phyloP scores from a whole-genome alignment of 2,797 vertebrate species.

The Bovichtus variegatus region DNA sequence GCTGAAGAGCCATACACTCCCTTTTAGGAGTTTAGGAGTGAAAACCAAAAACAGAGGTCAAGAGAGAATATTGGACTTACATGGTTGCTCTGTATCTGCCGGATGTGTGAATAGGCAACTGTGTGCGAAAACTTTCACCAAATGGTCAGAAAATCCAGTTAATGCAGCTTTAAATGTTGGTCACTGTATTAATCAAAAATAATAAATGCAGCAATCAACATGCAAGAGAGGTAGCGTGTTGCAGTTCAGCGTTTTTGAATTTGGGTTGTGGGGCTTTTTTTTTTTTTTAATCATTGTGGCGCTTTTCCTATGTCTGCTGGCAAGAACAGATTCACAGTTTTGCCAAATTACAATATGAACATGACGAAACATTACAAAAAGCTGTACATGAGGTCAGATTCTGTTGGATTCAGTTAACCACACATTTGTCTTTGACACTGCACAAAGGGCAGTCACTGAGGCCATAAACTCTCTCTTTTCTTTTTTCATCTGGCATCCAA shows the following conservation, averaged over 20 bases:
- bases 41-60: neutral
- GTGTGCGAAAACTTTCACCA: neutral
- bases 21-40: neutral
- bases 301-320: neutral
- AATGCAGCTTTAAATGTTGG: neutral
- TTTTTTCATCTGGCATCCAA: constrained; percentile 29
- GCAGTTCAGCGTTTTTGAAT: neutral
- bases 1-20: neutral
- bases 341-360: neutral
- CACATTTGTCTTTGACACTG: constrained; percentile 34
- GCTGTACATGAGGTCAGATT: constrained; percentile 32
- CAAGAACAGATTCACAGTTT: neutral
- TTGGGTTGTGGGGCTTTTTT: neutral
- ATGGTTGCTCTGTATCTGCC: too few species aligned
- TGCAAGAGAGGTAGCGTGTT: neutral
- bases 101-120: too few species aligned
- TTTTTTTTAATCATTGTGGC: constrained; percentile 7
- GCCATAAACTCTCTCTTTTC: constrained; percentile 16
- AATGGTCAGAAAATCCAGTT: neutral
- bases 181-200: neutral
- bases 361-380: constrained; percentile 5
- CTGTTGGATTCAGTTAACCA: constrained; percentile 18
- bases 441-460: constrained; percentile 36
- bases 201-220: neutral
- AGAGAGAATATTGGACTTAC: neutral